These are phyloP conservation scores for Cottoperca gobio DNA, from an alignment of 2,797 vertebrate genomes.

Conservation along the genomic window DNA sequence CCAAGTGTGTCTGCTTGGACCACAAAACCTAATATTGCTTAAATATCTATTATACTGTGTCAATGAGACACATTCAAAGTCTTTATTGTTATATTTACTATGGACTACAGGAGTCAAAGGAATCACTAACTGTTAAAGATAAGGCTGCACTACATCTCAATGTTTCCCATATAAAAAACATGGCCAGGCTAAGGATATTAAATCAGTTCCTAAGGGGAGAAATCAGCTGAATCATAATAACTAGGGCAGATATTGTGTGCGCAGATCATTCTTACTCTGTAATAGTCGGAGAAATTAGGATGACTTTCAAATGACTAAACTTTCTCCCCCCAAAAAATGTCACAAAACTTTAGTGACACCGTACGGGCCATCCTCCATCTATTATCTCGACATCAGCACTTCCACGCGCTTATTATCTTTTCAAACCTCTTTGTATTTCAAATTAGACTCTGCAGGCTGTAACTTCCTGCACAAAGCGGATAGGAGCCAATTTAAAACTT, in stretches of 20 bases:
- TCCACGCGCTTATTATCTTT: slow-evolving; percentile 48
- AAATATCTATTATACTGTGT: background rate
- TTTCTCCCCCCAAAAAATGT: slow-evolving; percentile 18
- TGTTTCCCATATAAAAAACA: background rate
- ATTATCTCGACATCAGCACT: slow-evolving; percentile 58
- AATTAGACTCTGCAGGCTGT: slow-evolving; percentile 49
- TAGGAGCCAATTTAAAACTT: slow-evolving; percentile 68
- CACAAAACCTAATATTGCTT: background rate
- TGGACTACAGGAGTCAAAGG: background rate
- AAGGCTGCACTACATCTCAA: background rate
- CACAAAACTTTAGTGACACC: slow-evolving; percentile 41
- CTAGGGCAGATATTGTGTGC: background rate
- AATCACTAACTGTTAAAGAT: background rate
- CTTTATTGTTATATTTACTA: background rate
- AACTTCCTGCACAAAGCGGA: slow-evolving; percentile 51
- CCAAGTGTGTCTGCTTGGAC: background rate
- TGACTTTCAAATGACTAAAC: slow-evolving; percentile 42
- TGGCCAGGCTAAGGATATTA: background rate
- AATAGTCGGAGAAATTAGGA: background rate
- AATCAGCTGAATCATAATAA: background rate
- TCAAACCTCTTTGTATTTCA: slow-evolving; percentile 66
- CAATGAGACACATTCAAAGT: background rate
- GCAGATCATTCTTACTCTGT: background rate
- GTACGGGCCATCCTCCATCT: slow-evolving; percentile 7
- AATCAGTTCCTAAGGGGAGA: background rate